phyloP scores from a whole-genome alignment of 53 echinoderm and acorn worm species.

The Hippasteria phrygiana region DNA sequence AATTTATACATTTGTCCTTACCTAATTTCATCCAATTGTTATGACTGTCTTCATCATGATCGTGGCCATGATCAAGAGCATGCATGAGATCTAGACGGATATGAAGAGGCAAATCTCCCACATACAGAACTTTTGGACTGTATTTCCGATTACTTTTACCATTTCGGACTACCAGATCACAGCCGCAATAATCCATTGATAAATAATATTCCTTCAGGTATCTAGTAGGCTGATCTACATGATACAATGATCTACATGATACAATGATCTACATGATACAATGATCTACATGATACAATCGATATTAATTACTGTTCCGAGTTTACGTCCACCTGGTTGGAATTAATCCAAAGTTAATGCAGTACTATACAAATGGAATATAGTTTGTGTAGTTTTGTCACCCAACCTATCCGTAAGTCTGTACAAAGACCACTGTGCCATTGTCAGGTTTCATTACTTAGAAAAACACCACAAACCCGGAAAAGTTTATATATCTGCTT shows the following conservation, averaged over 20 bases:
- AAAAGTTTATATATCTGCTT: background rate
- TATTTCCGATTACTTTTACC: background rate
- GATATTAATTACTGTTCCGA: too few relatives aligned
- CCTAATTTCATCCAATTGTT: constrained; percentile 54
- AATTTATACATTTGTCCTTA: constrained; percentile 8
- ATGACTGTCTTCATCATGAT: background rate
- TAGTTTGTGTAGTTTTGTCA: too few relatives aligned
- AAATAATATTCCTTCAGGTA: background rate
- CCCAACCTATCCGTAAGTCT: too few relatives aligned
- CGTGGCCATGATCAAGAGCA: background rate
- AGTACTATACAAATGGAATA: too few relatives aligned
- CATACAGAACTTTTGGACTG: background rate
- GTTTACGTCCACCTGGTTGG: too few relatives aligned
- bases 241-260: too few relatives aligned
- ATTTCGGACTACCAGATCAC: background rate
- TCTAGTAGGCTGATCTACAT: too few relatives aligned
- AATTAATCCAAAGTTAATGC: too few relatives aligned
- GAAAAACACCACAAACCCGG: background rate
- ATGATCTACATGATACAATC: too few relatives aligned
- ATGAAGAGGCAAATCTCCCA: constrained; percentile 7
- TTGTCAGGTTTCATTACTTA: background rate
- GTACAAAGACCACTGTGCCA: background rate
- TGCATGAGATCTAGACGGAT: background rate
- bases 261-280: too few relatives aligned
- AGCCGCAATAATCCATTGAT: background rate